A percentile compares a stretch with the other conserved stretches of the same genome.
Evolutionary conservation across 64 coral and sea anemone species (phyloP).

Genomic region (Montipora foliosa): DNA sequence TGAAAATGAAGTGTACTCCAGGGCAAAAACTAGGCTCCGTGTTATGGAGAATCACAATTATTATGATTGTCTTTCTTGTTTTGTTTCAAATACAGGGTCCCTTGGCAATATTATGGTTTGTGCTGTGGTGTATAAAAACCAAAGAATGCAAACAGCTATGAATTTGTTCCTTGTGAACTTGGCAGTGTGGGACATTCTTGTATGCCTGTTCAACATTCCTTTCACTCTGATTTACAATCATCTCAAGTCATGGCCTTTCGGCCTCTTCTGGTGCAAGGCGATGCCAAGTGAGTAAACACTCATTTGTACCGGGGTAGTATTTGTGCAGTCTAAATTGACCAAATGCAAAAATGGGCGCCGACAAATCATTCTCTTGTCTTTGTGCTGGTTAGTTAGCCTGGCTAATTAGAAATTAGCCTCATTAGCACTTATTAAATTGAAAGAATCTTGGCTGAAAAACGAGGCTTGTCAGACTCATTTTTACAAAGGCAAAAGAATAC

Average conservation of each 20-base stretch:
- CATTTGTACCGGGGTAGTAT: too few relatives aligned
- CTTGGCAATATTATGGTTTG: slow-evolving; percentile 91
- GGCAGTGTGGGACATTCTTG: slow-evolving; percentile 87
- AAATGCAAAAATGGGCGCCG: too few relatives aligned
- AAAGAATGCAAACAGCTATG: slow-evolving; percentile 97
- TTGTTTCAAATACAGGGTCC: slow-evolving; percentile 48
- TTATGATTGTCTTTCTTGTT: not conserved
- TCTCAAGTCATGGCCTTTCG: slow-evolving; percentile 86
- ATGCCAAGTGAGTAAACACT: slow-evolving; percentile 83
- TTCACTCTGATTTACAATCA: slow-evolving; percentile 91
- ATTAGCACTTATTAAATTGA: too few relatives aligned
- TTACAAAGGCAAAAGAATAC: too few relatives aligned
- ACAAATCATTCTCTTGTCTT: too few relatives aligned
- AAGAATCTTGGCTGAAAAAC: too few relatives aligned
- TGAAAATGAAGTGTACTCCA: too few relatives aligned
- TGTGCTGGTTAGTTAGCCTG: too few relatives aligned
- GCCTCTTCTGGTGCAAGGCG: slow-evolving; percentile 90
- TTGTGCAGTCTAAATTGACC: too few relatives aligned
- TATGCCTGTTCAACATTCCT: slow-evolving; percentile 91
- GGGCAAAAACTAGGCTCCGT: too few relatives aligned
- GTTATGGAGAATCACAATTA: not conserved
- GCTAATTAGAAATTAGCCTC: too few relatives aligned
- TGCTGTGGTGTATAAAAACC: slow-evolving; percentile 92
- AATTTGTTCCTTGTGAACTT: slow-evolving; percentile 95
- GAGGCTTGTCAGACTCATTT: too few relatives aligned